A percentile compares a stretch with the other conserved stretches of the same genome.
These are phyloP conservation scores for Vireo griseus DNA, from an alignment of 2,797 vertebrate species.

Conservation along the genomic window DNA sequence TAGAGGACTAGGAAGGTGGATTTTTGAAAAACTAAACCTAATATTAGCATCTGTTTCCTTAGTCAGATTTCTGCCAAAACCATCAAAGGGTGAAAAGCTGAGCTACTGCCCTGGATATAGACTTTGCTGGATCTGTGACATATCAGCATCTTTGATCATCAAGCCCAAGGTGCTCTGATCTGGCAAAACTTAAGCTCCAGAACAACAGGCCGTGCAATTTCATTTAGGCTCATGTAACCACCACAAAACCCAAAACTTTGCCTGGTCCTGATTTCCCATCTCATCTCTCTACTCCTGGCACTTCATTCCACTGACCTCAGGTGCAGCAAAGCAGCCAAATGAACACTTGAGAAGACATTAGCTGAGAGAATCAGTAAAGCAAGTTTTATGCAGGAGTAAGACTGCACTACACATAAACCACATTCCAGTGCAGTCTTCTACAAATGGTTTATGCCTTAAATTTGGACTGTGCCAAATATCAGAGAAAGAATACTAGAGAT, in stretches of 20 bases:
- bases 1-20: neutral
- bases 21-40: neutral
- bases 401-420: neutral
- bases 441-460: neutral
- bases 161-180: neutral
- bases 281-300: neutral
- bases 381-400: neutral
- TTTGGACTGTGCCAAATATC: neutral
- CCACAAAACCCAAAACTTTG: neutral
- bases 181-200: neutral
- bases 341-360: neutral
- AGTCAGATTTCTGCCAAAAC: neutral
- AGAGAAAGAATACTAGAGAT: neutral
- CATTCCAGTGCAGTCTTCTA: neutral
- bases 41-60: neutral
- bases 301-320: neutral
- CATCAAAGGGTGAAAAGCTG: neutral
- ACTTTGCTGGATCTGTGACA: neutral
- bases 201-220: neutral
- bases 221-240: neutral
- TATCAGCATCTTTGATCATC: neutral
- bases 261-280: neutral
- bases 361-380: neutral
- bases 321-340: neutral
- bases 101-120: neutral